Base-by-base conservation (phyloP, 2,888 invertebrate species). In the Lypha dubia region DNA sequence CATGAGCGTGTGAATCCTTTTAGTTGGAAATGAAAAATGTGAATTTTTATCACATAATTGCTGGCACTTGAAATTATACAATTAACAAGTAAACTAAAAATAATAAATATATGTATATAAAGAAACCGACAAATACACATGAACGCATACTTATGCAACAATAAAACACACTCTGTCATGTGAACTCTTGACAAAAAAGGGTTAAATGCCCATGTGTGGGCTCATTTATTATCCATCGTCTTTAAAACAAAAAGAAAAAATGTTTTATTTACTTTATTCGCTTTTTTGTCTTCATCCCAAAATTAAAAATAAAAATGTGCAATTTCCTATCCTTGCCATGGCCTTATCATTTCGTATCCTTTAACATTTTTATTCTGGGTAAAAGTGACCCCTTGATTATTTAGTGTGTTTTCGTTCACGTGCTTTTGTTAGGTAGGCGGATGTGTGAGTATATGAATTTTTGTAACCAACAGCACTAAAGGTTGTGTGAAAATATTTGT, bases 21-120 rank as follows among this genome's bases (percentile, higher is more conserved):
- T 74, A 24, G 71, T 51, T 58, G 44, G 35, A 9, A 53, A 74
- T 65, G 75, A 75, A 76, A 75, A 79, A 86, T 85, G 87, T 87
- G 88, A 89, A 88, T 87, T 89, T 88, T 91, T 92, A 92, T 91
- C 92, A 92, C 91, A 92, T 92, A 91, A 92, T 92, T 92, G 91
- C 89, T 89, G 90, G 89, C 89, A 88, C 88, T 87, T 87, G 88
- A 88, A 89, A 89, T 88, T 89, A 89, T 89, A 90, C 91, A 92
- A 92, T 92, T 91, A 92, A 91, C 90, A 88, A 44, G 60, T 56
- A 68, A 83, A 82, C 46, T 53, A 46, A 70, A 68, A 65, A 65
- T 24, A 86, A 20, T 41, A 79, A 63, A 51, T n/a, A 38, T n/a
- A n/a, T n/a, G n/a, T n/a, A n/a, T n/a, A 83, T 58, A 1, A 58